phyloP scores from a whole-genome alignment of 2,113 vertebrate species.

The Halcyon malimbica region DNA sequence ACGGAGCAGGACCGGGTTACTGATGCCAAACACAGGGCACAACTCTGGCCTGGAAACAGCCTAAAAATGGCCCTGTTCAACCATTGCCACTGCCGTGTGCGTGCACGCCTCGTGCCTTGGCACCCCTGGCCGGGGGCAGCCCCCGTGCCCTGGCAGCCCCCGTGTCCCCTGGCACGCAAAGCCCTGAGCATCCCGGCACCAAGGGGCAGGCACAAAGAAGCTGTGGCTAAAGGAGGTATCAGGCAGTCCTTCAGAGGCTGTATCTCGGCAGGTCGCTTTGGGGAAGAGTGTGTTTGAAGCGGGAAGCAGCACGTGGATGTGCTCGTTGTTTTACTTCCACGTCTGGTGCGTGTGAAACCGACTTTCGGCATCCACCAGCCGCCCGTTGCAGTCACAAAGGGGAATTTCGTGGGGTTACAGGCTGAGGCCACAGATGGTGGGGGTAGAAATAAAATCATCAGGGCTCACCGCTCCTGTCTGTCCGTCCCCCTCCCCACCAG shows the following conservation, averaged over 20 bases:
- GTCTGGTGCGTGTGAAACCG: accelerated
- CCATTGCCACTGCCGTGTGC: not conserved
- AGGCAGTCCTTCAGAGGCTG: not conserved
- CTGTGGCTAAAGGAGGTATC: not conserved
- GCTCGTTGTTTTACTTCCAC: not conserved
- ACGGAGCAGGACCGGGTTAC: accelerated
- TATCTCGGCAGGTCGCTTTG: not conserved
- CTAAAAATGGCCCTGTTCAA: not conserved
- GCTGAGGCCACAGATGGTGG: not conserved
- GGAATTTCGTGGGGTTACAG: not conserved
- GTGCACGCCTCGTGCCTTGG: accelerated
- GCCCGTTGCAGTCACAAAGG: not conserved
- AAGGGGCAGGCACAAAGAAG: not conserved
- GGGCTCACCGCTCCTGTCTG: not conserved
- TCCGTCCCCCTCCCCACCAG: not conserved
- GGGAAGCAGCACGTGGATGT: not conserved
- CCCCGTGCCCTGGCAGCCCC: not conserved
- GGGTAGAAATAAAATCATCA: not conserved
- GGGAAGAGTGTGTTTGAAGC: not conserved
- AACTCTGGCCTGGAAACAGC: not conserved
- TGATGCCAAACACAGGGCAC: not conserved
- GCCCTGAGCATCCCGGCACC: not conserved
- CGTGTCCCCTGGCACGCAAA: not conserved
- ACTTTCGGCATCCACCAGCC: not conserved
- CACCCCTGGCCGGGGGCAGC: too few species aligned